Percentiles rank a stretch among this genome's conserved stretches.
Evolutionary conservation across 2,888 invertebrate species (phyloP).

Genomic region (Mamestra brassicae): DNA sequence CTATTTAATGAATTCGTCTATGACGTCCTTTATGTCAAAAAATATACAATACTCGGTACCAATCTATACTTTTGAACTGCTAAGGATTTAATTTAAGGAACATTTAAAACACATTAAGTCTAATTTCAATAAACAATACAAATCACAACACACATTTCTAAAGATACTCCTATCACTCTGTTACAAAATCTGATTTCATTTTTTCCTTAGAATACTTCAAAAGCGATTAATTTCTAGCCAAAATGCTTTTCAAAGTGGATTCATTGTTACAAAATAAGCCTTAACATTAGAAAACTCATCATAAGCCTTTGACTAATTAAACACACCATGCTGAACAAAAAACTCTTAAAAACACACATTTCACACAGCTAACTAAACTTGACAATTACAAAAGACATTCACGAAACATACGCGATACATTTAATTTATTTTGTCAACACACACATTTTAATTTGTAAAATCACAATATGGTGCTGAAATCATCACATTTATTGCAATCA

Average conservation of each 20-base stretch:
- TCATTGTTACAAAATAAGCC: constrained; percentile 40
- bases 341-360: constrained; percentile 47
- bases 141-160: constrained; percentile 15
- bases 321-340: constrained; percentile 61
- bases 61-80: constrained; percentile 20
- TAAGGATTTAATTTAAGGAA: constrained; percentile 4
- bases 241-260: constrained; percentile 3
- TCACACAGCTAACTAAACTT: constrained; percentile 58
- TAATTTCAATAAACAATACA: constrained; percentile 4
- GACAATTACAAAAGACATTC: constrained; percentile 56
- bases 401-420: constrained; percentile 51
- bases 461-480: constrained; percentile 50
- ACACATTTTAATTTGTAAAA: constrained; percentile 56
- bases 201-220: constrained; percentile 2
- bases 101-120: constrained; percentile 8
- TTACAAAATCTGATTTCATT: background rate
- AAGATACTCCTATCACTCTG: constrained; percentile 4
- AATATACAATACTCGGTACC: constrained; percentile 36
- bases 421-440: constrained; percentile 44
- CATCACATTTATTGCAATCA: constrained; percentile 7
- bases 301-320: constrained; percentile 64
- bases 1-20: constrained; percentile 5
- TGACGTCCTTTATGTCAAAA: constrained; percentile 10
- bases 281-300: constrained; percentile 57
- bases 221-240: constrained; percentile 27